A percentile compares a stretch with the other conserved stretches of the same genome.
Conservation (phyloP, 2,113 vertebrate species). For the Semicossyphus pulcher region DNA sequence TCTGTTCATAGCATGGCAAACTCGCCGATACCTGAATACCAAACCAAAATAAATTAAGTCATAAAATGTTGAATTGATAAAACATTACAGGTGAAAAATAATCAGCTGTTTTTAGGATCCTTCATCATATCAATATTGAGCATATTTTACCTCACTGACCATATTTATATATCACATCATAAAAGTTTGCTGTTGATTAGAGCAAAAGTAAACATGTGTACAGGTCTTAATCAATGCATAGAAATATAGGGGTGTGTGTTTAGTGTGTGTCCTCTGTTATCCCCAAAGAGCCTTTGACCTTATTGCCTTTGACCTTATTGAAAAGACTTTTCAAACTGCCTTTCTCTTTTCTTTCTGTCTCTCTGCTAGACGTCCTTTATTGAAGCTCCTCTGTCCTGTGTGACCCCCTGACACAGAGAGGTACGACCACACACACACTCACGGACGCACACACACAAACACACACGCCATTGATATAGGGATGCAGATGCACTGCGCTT, state of each 20-base stretch:
- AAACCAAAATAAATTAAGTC: too few species aligned
- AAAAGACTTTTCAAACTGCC: conserved; percentile 51
- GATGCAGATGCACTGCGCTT: background rate
- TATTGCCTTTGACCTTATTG: conserved; percentile 48
- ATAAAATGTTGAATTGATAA: too few species aligned
- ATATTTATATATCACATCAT: background rate
- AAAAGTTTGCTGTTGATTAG: background rate
- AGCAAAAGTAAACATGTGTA: background rate
- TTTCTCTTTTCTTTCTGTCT: conserved; percentile 52
- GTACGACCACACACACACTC: conserved; percentile 55
- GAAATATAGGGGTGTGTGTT: conserved; percentile 5
- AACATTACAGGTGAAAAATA: too few species aligned
- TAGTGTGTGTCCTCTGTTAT: conserved; percentile 10
- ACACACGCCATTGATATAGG: background rate
- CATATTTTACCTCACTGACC: background rate
- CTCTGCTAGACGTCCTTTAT: conserved; percentile 56
- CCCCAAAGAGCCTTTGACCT: conserved; percentile 29
- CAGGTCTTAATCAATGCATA: background rate
- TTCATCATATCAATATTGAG: background rate
- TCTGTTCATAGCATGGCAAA: too few species aligned
- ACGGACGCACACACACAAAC: conserved; percentile 27
- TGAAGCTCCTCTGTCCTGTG: conserved; percentile 65
- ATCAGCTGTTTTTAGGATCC: background rate
- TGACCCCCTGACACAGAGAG: conserved; percentile 74
- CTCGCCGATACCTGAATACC: too few species aligned